These are phyloP conservation scores for Drosophila basisetae DNA, from an alignment of 2,888 invertebrate species.

Conservation along the genomic window DNA sequence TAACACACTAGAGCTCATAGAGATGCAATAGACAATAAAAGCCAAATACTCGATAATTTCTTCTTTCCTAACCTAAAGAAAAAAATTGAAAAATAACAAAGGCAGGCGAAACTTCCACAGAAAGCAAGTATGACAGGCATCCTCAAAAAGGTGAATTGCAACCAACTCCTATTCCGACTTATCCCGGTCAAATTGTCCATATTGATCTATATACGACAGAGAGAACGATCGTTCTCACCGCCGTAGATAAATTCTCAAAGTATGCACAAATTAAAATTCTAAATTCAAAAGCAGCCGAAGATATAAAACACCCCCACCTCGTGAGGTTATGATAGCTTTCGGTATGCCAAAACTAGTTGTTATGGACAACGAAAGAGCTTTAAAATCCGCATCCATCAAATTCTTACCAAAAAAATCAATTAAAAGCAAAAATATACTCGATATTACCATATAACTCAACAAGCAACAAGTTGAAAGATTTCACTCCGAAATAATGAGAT, in stretches of 20 bases:
- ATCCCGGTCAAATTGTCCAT: slow-evolving; percentile 10
- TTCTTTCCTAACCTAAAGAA: neutral
- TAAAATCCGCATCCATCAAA: slow-evolving; percentile 39
- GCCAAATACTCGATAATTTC: neutral
- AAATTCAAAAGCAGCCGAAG: too few species aligned
- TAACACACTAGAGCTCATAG: slow-evolving; percentile 13
- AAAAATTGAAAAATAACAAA: slow-evolving; percentile 7
- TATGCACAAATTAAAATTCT: neutral
- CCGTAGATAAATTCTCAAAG: neutral
- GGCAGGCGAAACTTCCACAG: slow-evolving; percentile 31
- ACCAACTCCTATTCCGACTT: too few species aligned
- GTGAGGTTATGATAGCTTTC: slow-evolving; percentile 24
- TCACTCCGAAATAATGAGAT: slow-evolving; percentile 43
- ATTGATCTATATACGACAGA: slow-evolving; percentile 39
- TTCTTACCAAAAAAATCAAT: too few species aligned
- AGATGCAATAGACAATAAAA: slow-evolving; percentile 33
- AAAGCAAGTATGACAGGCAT: neutral
- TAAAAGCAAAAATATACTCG: too few species aligned
- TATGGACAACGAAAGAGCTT: neutral
- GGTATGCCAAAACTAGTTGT: slow-evolving; percentile 29
- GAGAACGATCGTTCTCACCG: neutral
- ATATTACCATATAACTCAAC: slow-evolving; percentile 7
- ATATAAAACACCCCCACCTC: slow-evolving; percentile 31
- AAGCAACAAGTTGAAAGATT: slow-evolving; percentile 27
- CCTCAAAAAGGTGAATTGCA: slow-evolving; percentile 29